Evolutionary conservation across 2,888 invertebrate genomes (phyloP).

Genomic region (Zeuzera pyrina): DNA sequence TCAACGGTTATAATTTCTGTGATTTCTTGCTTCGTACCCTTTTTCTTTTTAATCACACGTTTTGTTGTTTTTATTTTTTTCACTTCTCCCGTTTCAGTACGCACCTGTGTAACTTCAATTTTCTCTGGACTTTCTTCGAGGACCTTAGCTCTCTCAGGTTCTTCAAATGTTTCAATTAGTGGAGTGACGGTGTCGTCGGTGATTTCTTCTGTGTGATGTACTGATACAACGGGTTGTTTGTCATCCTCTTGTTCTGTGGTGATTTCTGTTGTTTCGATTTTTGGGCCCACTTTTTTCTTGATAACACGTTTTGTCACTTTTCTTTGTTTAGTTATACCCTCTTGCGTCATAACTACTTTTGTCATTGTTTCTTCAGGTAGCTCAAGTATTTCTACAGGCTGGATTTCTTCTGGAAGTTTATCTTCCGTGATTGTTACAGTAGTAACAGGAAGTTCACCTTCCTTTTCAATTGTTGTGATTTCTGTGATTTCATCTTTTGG

Average conservation of each 20-base stretch:
- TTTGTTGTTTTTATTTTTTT: slow-evolving; percentile 16
- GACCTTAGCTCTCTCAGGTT: slow-evolving; percentile 13
- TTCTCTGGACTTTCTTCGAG: slow-evolving; percentile 12
- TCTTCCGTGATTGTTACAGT: slow-evolving; percentile 21
- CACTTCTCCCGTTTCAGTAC: slow-evolving; percentile 13
- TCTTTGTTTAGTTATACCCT: slow-evolving; percentile 25
- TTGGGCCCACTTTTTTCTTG: slow-evolving; percentile 14
- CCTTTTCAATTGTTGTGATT: slow-evolving; percentile 27
- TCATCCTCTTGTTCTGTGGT: slow-evolving; percentile 35
- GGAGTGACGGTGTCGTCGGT: slow-evolving; percentile 19
- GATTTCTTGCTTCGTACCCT: slow-evolving; percentile 35
- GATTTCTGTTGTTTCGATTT: slow-evolving; percentile 8
- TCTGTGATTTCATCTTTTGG: slow-evolving; percentile 21
- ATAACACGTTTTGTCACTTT: slow-evolving; percentile 18
- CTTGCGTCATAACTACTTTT: slow-evolving; percentile 9
- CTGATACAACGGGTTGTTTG: slow-evolving; percentile 28
- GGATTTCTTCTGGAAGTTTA: slow-evolving; percentile 24
- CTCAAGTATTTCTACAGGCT: slow-evolving; percentile 20
- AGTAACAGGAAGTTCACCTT: slow-evolving; percentile 37
- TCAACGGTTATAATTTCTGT: slow-evolving; percentile 42
- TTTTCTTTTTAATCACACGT: slow-evolving; percentile 32
- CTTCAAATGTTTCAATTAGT: slow-evolving; percentile 14
- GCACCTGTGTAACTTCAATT: slow-evolving; percentile 15
- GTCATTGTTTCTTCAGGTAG: slow-evolving; percentile 12
- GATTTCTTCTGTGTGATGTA: slow-evolving; percentile 17